A percentile compares a stretch with the other conserved stretches of the same genome.
Evolutionary conservation across 2,113 vertebrate genomes (phyloP).

Genomic region (Pycnonotus jocosus): DNA sequence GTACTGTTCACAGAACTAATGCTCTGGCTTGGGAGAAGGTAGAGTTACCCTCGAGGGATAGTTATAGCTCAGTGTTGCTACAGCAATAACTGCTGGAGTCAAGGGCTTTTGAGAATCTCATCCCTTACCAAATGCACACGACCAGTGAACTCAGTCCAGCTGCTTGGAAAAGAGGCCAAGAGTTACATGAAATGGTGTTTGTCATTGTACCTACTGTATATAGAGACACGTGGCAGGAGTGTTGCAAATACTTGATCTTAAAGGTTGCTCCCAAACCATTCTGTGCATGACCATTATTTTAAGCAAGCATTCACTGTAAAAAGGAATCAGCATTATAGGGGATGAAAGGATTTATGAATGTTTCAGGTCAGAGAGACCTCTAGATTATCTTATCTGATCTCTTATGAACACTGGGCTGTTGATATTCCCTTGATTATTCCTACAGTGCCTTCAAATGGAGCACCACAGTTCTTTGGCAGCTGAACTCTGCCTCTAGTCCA

Average conservation of each 20-base stretch:
- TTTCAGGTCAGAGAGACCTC: background rate
- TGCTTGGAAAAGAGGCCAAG: background rate
- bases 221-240: rapidly evolving
- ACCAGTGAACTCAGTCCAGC: background rate
- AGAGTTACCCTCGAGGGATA: background rate
- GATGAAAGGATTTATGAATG: background rate
- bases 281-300: background rate
- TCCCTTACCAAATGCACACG: background rate
- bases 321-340: background rate
- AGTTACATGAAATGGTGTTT: background rate
- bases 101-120: background rate
- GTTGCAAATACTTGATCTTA: background rate
- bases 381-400: background rate
- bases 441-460: background rate
- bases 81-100: background rate
- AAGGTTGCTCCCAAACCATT: background rate
- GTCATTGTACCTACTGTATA: background rate
- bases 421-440: background rate
- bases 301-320: background rate
- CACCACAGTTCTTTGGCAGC: background rate
- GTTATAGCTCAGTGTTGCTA: background rate
- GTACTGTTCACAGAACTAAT: background rate
- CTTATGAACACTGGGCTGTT: background rate
- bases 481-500: background rate
- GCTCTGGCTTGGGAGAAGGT: background rate